These are phyloP conservation scores for Pachypeltis micranthus DNA, from an alignment of 1,140 invertebrate genomes.

Conservation along the genomic window DNA sequence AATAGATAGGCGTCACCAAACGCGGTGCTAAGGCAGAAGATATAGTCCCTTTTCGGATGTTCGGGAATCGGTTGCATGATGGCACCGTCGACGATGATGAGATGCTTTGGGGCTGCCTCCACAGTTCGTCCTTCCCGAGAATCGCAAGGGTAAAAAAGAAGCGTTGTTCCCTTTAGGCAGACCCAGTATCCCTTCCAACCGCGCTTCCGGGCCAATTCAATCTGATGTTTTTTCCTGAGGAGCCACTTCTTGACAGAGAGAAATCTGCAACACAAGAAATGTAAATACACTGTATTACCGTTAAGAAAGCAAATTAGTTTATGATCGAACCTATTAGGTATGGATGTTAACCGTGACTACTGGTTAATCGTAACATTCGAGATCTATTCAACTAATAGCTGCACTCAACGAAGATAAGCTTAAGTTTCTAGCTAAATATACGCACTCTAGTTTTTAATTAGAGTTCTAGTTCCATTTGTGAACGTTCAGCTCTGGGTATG, in stretches of 20 bases:
- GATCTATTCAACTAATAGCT: no score
- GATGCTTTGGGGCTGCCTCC: constrained; percentile 83
- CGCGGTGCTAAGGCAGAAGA: constrained; percentile 94
- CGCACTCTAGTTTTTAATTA: no score
- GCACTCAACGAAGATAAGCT: no score
- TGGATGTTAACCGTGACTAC: no score
- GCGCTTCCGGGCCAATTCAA: constrained; percentile 85
- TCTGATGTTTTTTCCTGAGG: constrained; percentile 88
- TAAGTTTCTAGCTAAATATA: no score
- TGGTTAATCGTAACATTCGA: no score
- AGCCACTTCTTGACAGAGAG: constrained; percentile 98
- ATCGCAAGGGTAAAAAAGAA: constrained; percentile 93
- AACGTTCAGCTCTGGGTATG: no score
- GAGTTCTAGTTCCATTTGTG: no score
- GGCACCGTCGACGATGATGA: constrained; percentile 93
- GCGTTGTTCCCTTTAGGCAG: constrained; percentile 89
- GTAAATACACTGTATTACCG: no score
- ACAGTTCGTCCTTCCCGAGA: constrained; percentile 80
- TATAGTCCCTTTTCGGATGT: constrained; percentile 93
- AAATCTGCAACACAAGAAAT: constrained; percentile 53
- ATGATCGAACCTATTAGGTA: neutral
- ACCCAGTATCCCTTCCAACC: constrained; percentile 99
- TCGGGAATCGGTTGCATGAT: constrained; percentile 98
- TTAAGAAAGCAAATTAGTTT: no score
- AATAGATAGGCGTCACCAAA: constrained; percentile 97